These are phyloP conservation scores for Dicaeum eximium DNA, from an alignment of 2,113 vertebrate species.

Conservation along the genomic window DNA sequence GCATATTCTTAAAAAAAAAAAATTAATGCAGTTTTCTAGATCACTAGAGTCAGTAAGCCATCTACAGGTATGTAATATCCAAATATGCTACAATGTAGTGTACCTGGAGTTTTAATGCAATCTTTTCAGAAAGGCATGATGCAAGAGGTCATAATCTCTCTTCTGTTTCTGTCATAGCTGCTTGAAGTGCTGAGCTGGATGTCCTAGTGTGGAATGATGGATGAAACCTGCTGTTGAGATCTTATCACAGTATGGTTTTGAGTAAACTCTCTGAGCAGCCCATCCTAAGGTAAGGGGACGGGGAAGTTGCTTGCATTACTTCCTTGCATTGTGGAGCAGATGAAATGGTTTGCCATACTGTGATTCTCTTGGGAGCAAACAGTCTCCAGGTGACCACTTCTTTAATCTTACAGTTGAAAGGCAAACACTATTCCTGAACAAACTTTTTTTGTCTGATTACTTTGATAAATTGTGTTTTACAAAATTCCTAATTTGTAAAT, in stretches of 20 bases:
- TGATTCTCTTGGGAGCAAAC: not conserved
- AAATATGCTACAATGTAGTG: not conserved
- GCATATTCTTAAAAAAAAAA: not conserved
- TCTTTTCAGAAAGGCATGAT: not conserved
- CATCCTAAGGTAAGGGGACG: not conserved
- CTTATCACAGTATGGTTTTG: not conserved
- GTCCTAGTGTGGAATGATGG: not conserved
- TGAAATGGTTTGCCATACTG: not conserved
- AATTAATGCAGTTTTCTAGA: not conserved
- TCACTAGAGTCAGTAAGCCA: not conserved
- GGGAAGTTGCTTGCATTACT: not conserved
- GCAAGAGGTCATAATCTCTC: not conserved
- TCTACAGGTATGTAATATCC: not conserved
- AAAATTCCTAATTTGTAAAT: not conserved
- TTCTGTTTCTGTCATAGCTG: not conserved
- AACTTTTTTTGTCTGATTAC: not conserved
- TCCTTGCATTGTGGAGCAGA: not conserved
- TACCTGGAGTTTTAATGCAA: not conserved
- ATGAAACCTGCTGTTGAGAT: not conserved
- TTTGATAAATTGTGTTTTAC: not conserved
- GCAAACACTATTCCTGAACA: not conserved
- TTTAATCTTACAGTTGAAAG: not conserved
- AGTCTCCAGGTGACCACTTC: not conserved
- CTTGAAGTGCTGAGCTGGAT: not conserved
- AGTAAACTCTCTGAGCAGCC: not conserved